Percentiles rank a stretch among this genome's conserved stretches.
phyloP scores from a whole-genome alignment of 2,797 vertebrate genomes.

The Propithecus deckenii region DNA sequence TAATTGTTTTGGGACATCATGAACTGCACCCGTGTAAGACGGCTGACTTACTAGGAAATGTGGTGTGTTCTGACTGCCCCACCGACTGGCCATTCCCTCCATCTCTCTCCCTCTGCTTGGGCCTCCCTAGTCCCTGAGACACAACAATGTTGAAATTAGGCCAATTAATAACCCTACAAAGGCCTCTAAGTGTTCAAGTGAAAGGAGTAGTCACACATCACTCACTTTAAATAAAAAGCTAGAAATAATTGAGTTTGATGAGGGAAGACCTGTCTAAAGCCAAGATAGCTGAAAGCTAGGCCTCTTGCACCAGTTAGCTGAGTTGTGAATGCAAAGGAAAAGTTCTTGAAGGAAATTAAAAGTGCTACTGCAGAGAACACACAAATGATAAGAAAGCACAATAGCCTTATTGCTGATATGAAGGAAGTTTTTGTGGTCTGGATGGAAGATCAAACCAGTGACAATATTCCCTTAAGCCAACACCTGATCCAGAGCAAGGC shows the following conservation, averaged over 20 bases:
- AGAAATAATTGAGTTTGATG: neutral
- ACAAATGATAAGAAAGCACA: neutral
- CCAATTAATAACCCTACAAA: neutral
- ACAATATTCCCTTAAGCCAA: neutral
- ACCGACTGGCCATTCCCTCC: neutral
- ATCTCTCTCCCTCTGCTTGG: neutral
- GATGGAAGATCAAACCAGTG: neutral
- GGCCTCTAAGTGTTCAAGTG: neutral
- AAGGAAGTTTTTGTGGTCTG: neutral
- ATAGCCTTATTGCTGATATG: neutral
- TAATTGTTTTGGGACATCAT: neutral
- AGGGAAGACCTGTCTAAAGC: neutral
- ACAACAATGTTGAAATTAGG: neutral
- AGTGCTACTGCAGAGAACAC: neutral
- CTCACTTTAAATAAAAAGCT: neutral
- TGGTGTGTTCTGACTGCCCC: neutral
- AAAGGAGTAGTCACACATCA: neutral
- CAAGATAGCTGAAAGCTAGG: neutral
- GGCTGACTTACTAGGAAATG: neutral
- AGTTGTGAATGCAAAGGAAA: neutral
- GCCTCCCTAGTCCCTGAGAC: neutral
- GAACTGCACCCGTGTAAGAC: neutral
- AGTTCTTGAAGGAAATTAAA: neutral
- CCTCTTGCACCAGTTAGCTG: neutral
- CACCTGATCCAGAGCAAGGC: neutral